Conservation (phyloP, 2,113 vertebrate genomes). For the Ciconia stormi region DNA sequence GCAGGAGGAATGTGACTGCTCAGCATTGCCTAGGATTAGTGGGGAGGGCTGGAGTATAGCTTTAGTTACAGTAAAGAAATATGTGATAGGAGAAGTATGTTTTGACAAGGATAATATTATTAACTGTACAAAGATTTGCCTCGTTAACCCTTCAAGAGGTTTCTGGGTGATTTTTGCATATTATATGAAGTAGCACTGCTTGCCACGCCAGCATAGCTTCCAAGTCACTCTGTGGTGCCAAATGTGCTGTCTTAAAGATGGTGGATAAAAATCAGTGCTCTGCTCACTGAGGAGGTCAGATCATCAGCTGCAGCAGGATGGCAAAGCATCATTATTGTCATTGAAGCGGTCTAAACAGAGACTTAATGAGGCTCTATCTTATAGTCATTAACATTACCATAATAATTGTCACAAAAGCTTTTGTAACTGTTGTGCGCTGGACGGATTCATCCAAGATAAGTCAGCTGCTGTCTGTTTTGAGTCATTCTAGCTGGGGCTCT, state of each 20-base stretch:
- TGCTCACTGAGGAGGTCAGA: background rate
- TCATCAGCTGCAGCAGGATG: background rate
- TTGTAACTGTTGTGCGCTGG: background rate
- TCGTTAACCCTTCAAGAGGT: background rate
- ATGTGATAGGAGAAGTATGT: conserved; percentile 5
- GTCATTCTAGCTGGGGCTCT: background rate
- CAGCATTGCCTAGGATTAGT: conserved; percentile 32
- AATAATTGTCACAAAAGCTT: background rate
- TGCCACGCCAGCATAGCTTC: background rate
- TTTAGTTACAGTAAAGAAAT: conserved; percentile 19
- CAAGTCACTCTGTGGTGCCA: background rate
- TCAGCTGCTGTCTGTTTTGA: background rate
- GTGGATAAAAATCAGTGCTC: background rate
- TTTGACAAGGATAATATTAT: conserved; percentile 9
- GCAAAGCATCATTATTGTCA: background rate
- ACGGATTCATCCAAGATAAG: background rate
- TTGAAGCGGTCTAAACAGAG: background rate
- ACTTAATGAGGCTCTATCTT: background rate
- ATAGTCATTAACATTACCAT: background rate
- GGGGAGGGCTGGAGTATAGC: background rate
- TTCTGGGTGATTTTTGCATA: background rate
- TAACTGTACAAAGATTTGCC: background rate
- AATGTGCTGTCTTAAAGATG: background rate
- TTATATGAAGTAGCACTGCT: background rate
- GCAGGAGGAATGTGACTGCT: conserved; percentile 42